Base-by-base conservation (phyloP, 2,113 vertebrate genomes). In the Lasiurus cinereus region DNA sequence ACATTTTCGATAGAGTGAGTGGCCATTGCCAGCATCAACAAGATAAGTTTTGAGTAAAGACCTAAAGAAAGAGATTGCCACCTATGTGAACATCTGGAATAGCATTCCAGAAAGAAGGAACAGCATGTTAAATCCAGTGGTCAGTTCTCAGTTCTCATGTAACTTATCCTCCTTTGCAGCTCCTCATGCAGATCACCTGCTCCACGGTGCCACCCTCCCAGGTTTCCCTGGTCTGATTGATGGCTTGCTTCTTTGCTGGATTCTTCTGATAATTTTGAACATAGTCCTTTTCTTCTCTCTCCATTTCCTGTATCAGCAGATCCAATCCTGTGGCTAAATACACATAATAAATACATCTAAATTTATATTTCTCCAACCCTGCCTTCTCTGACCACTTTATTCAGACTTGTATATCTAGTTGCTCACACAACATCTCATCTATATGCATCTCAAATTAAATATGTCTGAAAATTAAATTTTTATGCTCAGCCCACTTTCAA, bases 341-440 rank as follows among this genome's bases (percentile, higher is more conserved):
- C 11, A 64, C 33, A 16, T 1, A 62, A 59, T 1, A 69, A 59
- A 69, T 76, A 54, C 2, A 39, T 72, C 22, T 56, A 79, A 67
- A 69, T 76, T 39, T 94, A 5, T 88, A 29, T 90, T 90, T 76
- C 73, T 76, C 73, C 24, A 31, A 43, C 24, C 22, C 7, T 94
- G 73, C 67, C 46, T 74, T 69, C 50, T 94, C 56, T 93, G 59
- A 91, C 69, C n/a, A 72, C 6, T 80, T 22, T 93, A 56, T 76
- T 5, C 64, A 39, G 33, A 64, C 9, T 39, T 50, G 22, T 10
- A 21, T 59, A 46, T 27, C 2, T 83, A 52, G 1, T 72, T 82
- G 4, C 48, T 52, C 56, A 27, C 31, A 76, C 62, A 22, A 72
- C 4, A 82, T 91, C 67, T 90, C 21, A 86, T 93, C 10, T 74